Conservation (phyloP, 2,113 vertebrate genomes). For the Perca schrenkii region DNA sequence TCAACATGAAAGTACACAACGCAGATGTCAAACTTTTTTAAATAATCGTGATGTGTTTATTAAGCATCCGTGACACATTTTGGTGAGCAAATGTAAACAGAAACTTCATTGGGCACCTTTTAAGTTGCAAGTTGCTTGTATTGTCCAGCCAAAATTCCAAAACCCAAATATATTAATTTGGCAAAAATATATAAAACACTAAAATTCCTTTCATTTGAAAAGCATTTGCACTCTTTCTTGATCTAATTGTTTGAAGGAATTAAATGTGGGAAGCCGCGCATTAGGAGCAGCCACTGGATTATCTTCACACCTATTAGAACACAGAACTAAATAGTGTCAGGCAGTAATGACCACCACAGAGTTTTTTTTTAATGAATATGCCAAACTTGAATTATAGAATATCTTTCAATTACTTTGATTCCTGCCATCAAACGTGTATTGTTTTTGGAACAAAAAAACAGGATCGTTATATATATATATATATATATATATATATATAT, state of each 20-base stretch:
- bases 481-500: too few species aligned
- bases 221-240: too few species aligned
- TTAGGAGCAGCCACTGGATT: slow-evolving; percentile 58
- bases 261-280: slow-evolving; percentile 51
- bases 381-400: neutral
- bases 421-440: neutral
- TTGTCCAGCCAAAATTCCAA: too few species aligned
- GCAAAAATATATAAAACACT: too few species aligned
- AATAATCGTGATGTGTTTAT: too few species aligned
- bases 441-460: neutral
- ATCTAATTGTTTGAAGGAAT: slow-evolving; percentile 6
- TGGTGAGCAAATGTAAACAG: too few species aligned
- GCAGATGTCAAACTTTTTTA: neutral
- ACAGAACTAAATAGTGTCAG: slow-evolving; percentile 19
- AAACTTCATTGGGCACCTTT: too few species aligned
- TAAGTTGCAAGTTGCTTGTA: too few species aligned
- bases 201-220: too few species aligned
- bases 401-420: neutral
- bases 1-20: neutral
- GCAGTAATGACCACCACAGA: slow-evolving; percentile 24
- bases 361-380: slow-evolving; percentile 40
- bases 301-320: slow-evolving; percentile 34
- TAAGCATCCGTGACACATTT: too few species aligned
- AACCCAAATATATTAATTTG: too few species aligned
- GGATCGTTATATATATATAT: too few species aligned